Evolutionary conservation across 2,797 vertebrate species (phyloP).

Genomic region (Labroides dimidiatus): DNA sequence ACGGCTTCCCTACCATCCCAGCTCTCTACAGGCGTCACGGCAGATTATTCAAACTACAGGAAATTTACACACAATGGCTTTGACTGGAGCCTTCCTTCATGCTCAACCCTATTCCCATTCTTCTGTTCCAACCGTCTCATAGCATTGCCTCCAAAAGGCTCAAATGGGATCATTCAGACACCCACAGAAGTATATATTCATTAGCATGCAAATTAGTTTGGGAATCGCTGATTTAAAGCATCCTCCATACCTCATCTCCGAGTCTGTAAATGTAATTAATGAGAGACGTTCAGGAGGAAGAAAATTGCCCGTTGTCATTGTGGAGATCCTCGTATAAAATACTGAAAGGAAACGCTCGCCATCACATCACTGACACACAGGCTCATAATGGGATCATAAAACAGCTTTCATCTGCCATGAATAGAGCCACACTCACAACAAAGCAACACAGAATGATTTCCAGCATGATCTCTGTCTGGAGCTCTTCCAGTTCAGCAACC

Average conservation of each 20-base stretch:
- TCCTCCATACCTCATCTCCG: slow-evolving; percentile 85
- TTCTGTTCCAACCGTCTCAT: slow-evolving; percentile 56
- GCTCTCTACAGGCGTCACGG: slow-evolving; percentile 53
- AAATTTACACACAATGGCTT: slow-evolving; percentile 70
- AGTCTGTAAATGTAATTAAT: slow-evolving; percentile 86
- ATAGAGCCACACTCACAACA: slow-evolving; percentile 71
- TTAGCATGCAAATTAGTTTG: slow-evolving; percentile 84
- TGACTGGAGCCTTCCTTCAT: slow-evolving; percentile 63
- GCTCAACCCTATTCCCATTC: slow-evolving; percentile 60
- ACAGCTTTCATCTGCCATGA: slow-evolving; percentile 70
- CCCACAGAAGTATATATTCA: slow-evolving; percentile 82
- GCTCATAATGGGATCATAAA: slow-evolving; percentile 82
- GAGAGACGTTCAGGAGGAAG: slow-evolving; percentile 81
- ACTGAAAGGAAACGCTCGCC: slow-evolving; percentile 51
- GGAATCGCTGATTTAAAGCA: slow-evolving; percentile 83
- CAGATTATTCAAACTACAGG: slow-evolving; percentile 61
- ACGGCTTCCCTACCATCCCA: slow-evolving; percentile 42
- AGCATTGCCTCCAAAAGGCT: slow-evolving; percentile 58
- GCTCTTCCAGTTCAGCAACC: slow-evolving; percentile 74
- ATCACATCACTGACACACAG: slow-evolving; percentile 59
- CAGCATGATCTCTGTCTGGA: slow-evolving; percentile 67
- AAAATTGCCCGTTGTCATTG: slow-evolving; percentile 79
- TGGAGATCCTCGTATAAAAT: slow-evolving; percentile 67
- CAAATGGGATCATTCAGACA: slow-evolving; percentile 73
- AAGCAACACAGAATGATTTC: slow-evolving; percentile 73